phyloP scores from a whole-genome alignment of 1,140 invertebrate genomes.

The Drosophila asahinai region DNA sequence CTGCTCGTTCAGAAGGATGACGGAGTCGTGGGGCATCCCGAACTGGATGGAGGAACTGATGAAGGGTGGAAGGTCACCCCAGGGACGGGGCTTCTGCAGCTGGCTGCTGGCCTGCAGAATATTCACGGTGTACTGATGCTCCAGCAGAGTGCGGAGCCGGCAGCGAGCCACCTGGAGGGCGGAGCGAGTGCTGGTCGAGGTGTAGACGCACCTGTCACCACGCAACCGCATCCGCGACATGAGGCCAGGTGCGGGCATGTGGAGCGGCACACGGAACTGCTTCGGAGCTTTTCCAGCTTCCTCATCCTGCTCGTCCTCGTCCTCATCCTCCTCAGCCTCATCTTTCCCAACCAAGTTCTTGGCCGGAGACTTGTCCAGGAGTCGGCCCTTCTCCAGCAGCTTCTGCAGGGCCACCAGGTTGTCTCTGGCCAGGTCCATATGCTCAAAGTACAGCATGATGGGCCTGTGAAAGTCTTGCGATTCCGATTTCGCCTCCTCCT shows the following conservation, averaged over 20 bases:
- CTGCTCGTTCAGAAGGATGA: conserved; percentile 7
- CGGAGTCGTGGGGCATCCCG: conserved; percentile 50
- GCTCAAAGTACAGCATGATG: conserved; percentile 21
- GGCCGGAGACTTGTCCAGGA: neutral
- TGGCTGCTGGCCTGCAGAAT: conserved; percentile 6
- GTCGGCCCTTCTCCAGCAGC: neutral
- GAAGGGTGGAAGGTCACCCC: neutral
- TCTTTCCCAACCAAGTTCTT: neutral
- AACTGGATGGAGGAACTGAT: conserved; percentile 9
- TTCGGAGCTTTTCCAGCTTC: neutral
- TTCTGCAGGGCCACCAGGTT: neutral
- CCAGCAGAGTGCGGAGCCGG: conserved; percentile 31
- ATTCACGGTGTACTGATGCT: conserved; percentile 21
- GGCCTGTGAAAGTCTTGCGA: no score
- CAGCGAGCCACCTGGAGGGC: conserved; percentile 43
- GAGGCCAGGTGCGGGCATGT: neutral
- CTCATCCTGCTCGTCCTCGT: no score
- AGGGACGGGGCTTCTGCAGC: neutral
- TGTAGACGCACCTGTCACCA: conserved; percentile 16
- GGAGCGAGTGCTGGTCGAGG: neutral
- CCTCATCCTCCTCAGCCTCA: neutral
- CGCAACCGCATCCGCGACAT: conserved; percentile 2
- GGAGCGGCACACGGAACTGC: neutral
- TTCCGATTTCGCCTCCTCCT: no score
- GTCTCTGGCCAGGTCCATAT: conserved; percentile 22